phyloP scores from a whole-genome alignment of 2,113 vertebrate genomes.

The Thamnaconus septentrionalis region DNA sequence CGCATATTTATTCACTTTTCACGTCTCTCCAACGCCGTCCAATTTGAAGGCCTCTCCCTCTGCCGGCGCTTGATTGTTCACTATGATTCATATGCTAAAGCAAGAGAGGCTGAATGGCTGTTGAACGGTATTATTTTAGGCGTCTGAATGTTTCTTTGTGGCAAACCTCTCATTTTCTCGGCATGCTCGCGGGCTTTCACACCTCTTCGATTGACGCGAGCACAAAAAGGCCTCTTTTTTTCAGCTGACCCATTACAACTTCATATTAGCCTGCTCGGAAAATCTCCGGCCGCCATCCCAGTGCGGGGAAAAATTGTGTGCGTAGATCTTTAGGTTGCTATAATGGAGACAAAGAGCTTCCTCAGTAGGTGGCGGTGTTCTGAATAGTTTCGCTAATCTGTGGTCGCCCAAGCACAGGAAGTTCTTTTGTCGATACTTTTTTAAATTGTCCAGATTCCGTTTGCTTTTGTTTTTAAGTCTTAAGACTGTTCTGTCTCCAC shows the following conservation, averaged over 20 bases:
- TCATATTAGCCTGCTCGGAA: slow-evolving; percentile 56
- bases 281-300: neutral
- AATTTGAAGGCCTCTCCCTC: slow-evolving; percentile 47
- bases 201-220: slow-evolving; percentile 62
- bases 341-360: slow-evolving; percentile 47
- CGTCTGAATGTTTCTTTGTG: slow-evolving; percentile 69
- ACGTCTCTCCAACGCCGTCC: slow-evolving; percentile 19
- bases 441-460: slow-evolving; percentile 3
- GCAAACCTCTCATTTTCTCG: slow-evolving; percentile 68
- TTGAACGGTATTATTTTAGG: slow-evolving; percentile 66
- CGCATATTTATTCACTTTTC: slow-evolving; percentile 37
- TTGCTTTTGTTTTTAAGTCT: slow-evolving; percentile 23
- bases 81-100: slow-evolving; percentile 64
- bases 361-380: slow-evolving; percentile 46
- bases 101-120: slow-evolving; percentile 53
- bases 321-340: slow-evolving; percentile 29
- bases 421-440: slow-evolving; percentile 21
- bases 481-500: too few relatives aligned
- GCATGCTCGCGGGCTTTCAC: slow-evolving; percentile 57
- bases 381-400: slow-evolving; percentile 35
- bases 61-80: slow-evolving; percentile 49
- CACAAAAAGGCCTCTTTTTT: slow-evolving; percentile 65
- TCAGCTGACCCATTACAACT: slow-evolving; percentile 64
- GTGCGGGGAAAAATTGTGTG: neutral
- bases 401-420: slow-evolving; percentile 34